Base-by-base conservation (phyloP, 2,888 invertebrate genomes). In the Meteorus cinctellus region DNA sequence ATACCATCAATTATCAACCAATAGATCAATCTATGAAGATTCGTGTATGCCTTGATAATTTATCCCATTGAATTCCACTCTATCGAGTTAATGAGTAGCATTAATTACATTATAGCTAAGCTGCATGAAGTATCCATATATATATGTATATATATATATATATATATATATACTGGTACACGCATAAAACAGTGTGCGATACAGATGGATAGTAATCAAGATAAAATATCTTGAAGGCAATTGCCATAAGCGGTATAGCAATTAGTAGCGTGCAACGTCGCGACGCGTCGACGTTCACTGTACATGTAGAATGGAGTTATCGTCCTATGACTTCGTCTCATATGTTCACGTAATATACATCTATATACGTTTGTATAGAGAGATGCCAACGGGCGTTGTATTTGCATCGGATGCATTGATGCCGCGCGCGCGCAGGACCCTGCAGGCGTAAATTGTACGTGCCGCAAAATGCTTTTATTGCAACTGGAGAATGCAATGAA, bases 381-480 rank as follows among this genome's bases (percentile, higher is more conserved):
- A 83, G 80, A 82, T 80, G 83, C 80, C 82, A 83, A 81, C 55
- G 74, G 81, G 79, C 79, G 29, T 66, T 62, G 63, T 72, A 72
- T 74, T 62, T 69, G 31, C 69, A 69, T 34, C 55, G 41, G 19
- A 16, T 48, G 51, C 19, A 66, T 29, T 48, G 36, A 41, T 45
- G 51, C 66, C 66, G 41, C 36, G 41, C 27, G 41, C 55, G 48
- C 48, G 16, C 45, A 59, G 80, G 78, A 83, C 83, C 82, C 82
- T 78, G 80, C 79, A 81, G 82, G 81, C 82, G 80, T 82, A 84
- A 85, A 85, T 84, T 84, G 84, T 80, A 81, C 82, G 77, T 66
- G 76, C 76, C 76, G 79, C 62, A 27, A 62, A 78, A 82, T 84
- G 83, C 80, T 82, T 84, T 83, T 81, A 83, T 84, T 83, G 80